Evolutionary conservation across 2,113 vertebrate species (phyloP), one percentile per base, ranked within the genome.

Genomic region (Elephantulus edwardii): DNA sequence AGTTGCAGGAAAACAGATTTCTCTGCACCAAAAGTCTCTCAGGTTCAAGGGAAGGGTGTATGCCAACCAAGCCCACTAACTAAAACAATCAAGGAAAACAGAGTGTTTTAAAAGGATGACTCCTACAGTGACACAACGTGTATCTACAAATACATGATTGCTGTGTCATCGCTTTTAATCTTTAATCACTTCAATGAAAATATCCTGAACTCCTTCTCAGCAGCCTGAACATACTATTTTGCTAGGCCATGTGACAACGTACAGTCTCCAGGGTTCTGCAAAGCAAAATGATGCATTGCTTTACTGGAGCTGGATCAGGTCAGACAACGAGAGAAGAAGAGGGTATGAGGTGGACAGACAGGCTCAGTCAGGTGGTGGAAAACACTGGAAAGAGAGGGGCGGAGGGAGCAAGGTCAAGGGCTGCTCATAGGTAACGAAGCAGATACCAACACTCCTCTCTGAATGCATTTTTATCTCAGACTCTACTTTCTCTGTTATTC

Each of bases 41-140:
- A 79, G 62, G 35, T 30, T 88, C 46, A 82, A 64, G 87, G 52
- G 56, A 90, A 89, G 40, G 24, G 24, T 79, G 35, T 76, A 50
- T 44, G 74, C 14, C 91, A 92, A 68, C 33, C 33, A 74, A 75
- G 8, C 40, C 71, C 14, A 60, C 12, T 70, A 35, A 68, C 33
- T 62, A 12, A 71, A 68, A 60, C 58, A 62, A 62, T 48, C 4
- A 58, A 72, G 30, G 70, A 79, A 91, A 88, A 86, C 80, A 58
- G 80, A 85, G 33, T 24, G 19, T n/a, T 84, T 81, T 14, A 42
- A 68, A 68, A 66, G 6, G 17, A 19, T 56, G 5, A 68, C 50
- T 68, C 5, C 24, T 56, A 44, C 75, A 35, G 28, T 80, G 40
- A 24, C 2, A 40, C 58, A 77, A 86, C 38, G 40, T 42, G 8